These are phyloP conservation scores for Phylloscopus trochiloides DNA, from an alignment of 2,113 vertebrate genomes.

Conservation along the genomic window DNA sequence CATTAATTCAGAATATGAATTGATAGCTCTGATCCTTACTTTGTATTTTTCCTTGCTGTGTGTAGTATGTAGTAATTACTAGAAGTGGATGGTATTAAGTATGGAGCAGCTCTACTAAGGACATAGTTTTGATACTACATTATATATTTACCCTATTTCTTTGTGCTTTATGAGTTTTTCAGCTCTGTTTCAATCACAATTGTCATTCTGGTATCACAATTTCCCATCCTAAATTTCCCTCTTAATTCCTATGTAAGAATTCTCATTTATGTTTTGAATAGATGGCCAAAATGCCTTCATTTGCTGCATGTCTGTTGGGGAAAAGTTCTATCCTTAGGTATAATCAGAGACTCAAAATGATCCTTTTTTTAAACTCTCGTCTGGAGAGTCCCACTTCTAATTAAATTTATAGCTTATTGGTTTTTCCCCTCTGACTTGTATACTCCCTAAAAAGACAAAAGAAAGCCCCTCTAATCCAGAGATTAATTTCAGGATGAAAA, in stretches of 20 bases:
- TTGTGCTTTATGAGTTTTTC: not conserved
- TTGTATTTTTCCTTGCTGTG: not conserved
- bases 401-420: not conserved
- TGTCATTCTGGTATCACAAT: not conserved
- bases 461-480: not conserved
- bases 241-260: not conserved
- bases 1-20: not conserved
- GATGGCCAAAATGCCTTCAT: not conserved
- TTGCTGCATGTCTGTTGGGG: not conserved
- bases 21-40: not conserved
- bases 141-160: not conserved
- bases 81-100: not conserved
- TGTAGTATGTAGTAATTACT: not conserved
- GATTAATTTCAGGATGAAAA: constrained; percentile 61
- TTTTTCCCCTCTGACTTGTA: not conserved
- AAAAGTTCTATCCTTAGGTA: not conserved
- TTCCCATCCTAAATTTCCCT: not conserved
- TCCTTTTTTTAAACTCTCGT: not conserved
- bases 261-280: not conserved
- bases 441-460: not conserved
- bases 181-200: not conserved
- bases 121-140: not conserved
- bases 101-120: not conserved
- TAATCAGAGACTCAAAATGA: not conserved
- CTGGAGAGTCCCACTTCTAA: not conserved